Conservation (phyloP, 2,888 invertebrate species). For the Pristionchus arcanus region DNA sequence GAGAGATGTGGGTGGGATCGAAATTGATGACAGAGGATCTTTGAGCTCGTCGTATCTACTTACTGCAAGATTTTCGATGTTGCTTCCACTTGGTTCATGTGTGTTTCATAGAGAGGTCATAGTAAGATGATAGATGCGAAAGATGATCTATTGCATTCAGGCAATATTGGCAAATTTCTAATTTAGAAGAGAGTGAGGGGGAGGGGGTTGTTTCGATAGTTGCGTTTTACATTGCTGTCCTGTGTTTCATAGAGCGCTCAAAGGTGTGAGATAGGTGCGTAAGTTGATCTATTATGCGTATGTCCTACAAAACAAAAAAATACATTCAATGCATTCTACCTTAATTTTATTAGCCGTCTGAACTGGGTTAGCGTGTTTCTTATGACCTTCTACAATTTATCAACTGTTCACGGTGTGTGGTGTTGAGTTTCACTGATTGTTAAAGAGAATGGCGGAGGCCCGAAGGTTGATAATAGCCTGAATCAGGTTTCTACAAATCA, state of each 20-base stretch:
- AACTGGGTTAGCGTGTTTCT: too few relatives aligned
- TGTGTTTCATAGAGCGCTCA: neutral
- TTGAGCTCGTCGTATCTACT: neutral
- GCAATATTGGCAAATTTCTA: too few relatives aligned
- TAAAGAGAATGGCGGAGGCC: neutral
- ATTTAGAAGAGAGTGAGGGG: too few relatives aligned
- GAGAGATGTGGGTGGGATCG: slow-evolving; percentile 23
- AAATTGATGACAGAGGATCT: neutral
- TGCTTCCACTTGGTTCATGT: neutral
- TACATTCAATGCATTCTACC: too few relatives aligned
- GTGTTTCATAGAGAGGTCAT: neutral
- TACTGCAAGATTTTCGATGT: neutral
- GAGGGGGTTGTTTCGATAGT: too few relatives aligned
- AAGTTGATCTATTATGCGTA: neutral
- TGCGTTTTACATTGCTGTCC: neutral
- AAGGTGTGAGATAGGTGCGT: neutral
- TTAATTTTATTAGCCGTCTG: too few relatives aligned
- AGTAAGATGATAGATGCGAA: too few relatives aligned
- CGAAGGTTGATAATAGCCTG: neutral
- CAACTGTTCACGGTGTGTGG: too few relatives aligned
- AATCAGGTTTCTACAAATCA: neutral
- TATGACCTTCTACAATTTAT: too few relatives aligned
- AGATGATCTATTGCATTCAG: too few relatives aligned
- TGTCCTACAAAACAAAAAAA: too few relatives aligned
- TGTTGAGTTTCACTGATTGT: neutral